Conservation (phyloP, 2,797 vertebrate genomes). For the Micrastur ruficollis region DNA sequence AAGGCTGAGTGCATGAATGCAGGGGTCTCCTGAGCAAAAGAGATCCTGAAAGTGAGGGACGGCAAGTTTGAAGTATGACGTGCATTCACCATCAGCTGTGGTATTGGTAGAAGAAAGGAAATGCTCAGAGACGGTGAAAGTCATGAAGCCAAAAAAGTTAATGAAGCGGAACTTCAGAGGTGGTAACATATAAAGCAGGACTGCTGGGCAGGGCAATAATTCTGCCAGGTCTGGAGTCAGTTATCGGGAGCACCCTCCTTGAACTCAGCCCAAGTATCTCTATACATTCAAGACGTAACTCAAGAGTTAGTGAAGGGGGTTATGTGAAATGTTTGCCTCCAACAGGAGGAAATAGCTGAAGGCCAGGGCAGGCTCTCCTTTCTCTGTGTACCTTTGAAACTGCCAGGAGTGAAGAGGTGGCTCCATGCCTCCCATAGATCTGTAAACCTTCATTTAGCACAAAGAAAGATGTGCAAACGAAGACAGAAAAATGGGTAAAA, state of each 20-base stretch:
- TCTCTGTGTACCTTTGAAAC: neutral
- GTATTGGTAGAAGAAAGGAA: neutral
- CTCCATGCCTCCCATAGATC: neutral
- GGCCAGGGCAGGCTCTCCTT: neutral
- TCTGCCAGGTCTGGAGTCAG: neutral
- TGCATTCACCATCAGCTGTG: neutral
- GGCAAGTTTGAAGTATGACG: neutral
- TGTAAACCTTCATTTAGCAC: neutral
- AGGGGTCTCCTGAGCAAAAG: neutral
- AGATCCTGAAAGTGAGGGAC: neutral
- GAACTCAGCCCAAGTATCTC: neutral
- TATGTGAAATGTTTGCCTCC: neutral
- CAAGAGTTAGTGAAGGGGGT: too few relatives aligned
- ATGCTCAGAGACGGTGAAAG: neutral
- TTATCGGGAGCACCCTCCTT: neutral
- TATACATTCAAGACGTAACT: neutral
- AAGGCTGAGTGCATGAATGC: neutral
- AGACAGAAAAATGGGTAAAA: neutral
- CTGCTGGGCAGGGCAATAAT: neutral
- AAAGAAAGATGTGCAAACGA: neutral
- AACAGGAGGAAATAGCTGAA: neutral
- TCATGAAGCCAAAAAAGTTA: neutral
- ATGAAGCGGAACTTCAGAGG: neutral
- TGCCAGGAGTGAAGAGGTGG: neutral
- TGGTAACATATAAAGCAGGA: neutral